Percentiles rank a stretch among this genome's conserved stretches.
These are phyloP conservation scores for Aleiodes leptofemur DNA, from an alignment of 2,888 invertebrate genomes.

Conservation along the genomic window DNA sequence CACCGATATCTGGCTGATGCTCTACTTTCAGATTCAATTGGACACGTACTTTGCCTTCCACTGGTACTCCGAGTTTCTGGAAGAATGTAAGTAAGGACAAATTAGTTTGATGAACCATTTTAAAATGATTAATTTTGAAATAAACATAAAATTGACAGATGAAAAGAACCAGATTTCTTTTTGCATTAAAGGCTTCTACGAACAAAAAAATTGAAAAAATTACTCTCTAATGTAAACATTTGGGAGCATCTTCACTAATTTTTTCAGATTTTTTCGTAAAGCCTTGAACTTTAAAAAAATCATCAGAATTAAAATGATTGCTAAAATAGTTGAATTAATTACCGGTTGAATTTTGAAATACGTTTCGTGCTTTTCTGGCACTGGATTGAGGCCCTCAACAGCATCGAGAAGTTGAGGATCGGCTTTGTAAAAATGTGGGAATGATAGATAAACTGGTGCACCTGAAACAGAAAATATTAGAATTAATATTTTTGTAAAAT, in stretches of 20 bases:
- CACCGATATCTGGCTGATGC: constrained; percentile 82
- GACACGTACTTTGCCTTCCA: constrained; percentile 88
- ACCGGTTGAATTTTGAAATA: constrained; percentile 92
- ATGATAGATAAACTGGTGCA: constrained; percentile 92
- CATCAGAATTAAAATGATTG: background rate
- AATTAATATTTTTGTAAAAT: background rate
- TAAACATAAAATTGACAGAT: too few relatives aligned
- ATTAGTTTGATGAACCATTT: background rate
- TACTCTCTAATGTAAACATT: too few relatives aligned
- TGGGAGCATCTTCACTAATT: too few relatives aligned
- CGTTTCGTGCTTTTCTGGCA: constrained; percentile 82
- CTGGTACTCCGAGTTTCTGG: constrained; percentile 89
- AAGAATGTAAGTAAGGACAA: constrained; percentile 56
- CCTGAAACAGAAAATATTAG: constrained; percentile 75
- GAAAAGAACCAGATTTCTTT: too few relatives aligned
- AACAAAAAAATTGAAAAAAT: too few relatives aligned
- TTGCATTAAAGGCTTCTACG: too few relatives aligned
- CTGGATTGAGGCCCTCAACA: constrained; percentile 85
- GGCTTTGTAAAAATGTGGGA: constrained; percentile 92
- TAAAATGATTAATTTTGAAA: too few relatives aligned
- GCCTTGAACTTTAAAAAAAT: too few relatives aligned
- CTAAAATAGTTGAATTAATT: constrained; percentile 64
- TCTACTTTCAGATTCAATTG: constrained; percentile 90
- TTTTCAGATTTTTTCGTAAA: too few relatives aligned
- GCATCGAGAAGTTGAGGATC: constrained; percentile 82